These are phyloP conservation scores for Aphodius sticticus DNA, from an alignment of 2,888 invertebrate species.

Conservation along the genomic window DNA sequence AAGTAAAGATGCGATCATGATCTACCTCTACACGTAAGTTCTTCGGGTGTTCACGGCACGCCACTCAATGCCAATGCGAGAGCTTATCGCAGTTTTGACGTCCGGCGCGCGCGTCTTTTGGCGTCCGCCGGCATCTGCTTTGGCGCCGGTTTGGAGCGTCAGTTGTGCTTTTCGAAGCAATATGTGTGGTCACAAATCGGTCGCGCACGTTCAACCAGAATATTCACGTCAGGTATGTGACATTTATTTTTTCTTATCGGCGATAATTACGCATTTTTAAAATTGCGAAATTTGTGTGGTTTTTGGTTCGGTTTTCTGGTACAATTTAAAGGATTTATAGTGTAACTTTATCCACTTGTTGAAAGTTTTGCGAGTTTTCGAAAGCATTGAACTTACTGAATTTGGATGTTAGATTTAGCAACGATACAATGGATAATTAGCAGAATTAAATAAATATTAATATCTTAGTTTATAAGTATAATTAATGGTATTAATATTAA, in stretches of 20 bases:
- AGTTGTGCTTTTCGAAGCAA: slow-evolving; percentile 42
- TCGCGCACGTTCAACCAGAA: slow-evolving; percentile 21
- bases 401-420: background rate
- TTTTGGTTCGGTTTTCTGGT: background rate
- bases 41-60: background rate
- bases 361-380: background rate
- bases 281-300: background rate
- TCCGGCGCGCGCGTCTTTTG: slow-evolving; percentile 35
- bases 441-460: no score
- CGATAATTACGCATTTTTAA: background rate
- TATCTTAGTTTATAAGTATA: no score
- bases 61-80: background rate
- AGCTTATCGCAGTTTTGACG: background rate
- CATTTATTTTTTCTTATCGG: background rate
- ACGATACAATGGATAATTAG: no score
- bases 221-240: slow-evolving; percentile 31
- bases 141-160: slow-evolving; percentile 39
- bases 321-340: background rate
- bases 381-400: background rate
- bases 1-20: background rate
- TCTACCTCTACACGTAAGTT: background rate
- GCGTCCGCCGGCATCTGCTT: slow-evolving; percentile 31
- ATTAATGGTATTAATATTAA: no score
- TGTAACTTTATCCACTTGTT: background rate
- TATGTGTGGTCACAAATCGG: slow-evolving; percentile 39